Conservation (phyloP, 1,140 invertebrate genomes). For the Camponotus floridanus region DNA sequence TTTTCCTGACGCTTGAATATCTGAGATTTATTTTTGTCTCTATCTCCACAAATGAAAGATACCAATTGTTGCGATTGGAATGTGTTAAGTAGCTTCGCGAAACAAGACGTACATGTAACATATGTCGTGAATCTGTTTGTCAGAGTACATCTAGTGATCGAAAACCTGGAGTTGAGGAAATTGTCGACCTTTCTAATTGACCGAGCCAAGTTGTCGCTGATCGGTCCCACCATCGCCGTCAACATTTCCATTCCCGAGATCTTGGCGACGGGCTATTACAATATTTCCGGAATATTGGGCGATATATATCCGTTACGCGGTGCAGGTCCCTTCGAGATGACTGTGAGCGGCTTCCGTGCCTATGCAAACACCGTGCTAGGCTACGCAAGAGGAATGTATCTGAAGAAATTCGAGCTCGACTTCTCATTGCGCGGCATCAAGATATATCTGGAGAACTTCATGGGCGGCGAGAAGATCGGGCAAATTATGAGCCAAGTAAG, state of each 20-base stretch:
- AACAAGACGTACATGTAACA: not conserved
- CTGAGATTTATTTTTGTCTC: not conserved
- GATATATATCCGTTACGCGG: slow-evolving; percentile 76
- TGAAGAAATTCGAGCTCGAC: slow-evolving; percentile 83
- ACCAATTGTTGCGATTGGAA: not conserved
- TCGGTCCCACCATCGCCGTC: slow-evolving; percentile 80
- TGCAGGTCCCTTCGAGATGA: slow-evolving; percentile 76
- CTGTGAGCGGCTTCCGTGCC: slow-evolving; percentile 77
- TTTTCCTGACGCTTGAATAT: not conserved
- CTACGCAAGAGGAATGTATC: slow-evolving; percentile 81
- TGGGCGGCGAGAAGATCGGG: slow-evolving; percentile 77
- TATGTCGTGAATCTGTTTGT: slow-evolving; percentile 38
- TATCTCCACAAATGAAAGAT: not conserved
- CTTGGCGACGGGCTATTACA: slow-evolving; percentile 78
- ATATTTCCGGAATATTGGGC: slow-evolving; percentile 80
- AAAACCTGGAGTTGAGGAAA: slow-evolving; percentile 75
- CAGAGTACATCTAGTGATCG: slow-evolving; percentile 77
- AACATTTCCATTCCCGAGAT: slow-evolving; percentile 81
- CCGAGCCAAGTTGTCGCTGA: slow-evolving; percentile 80
- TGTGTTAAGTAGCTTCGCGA: not conserved
- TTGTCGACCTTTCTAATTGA: slow-evolving; percentile 81
- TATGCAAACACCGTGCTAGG: slow-evolving; percentile 82
- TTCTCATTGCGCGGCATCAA: slow-evolving; percentile 78
- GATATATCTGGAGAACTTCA: slow-evolving; percentile 80
- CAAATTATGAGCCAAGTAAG: slow-evolving; percentile 81